Conservation (phyloP, 2,797 vertebrate species). For the Chrosomus eos region DNA sequence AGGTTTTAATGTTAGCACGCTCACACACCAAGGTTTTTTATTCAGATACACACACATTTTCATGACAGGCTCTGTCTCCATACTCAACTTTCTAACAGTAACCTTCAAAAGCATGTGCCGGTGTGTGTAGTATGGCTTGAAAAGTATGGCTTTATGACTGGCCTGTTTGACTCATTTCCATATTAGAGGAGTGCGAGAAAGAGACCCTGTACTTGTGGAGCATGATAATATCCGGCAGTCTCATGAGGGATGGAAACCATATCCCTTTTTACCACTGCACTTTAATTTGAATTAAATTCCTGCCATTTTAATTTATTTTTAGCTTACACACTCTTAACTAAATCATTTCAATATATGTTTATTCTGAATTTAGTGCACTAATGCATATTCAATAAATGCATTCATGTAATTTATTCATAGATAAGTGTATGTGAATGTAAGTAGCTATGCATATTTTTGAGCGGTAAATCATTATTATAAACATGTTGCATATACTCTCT, state of each 20-base stretch:
- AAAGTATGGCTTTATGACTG: slow-evolving; percentile 56
- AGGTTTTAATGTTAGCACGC: background rate
- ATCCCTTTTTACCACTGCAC: slow-evolving; percentile 24
- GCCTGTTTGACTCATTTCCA: slow-evolving; percentile 71
- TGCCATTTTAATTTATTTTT: slow-evolving; percentile 25
- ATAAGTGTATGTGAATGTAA: background rate
- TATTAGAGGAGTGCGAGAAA: slow-evolving; percentile 58
- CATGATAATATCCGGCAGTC: slow-evolving; percentile 37
- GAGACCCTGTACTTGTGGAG: slow-evolving; percentile 25
- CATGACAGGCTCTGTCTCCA: background rate
- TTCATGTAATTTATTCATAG: slow-evolving; percentile 22
- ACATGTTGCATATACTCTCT: background rate
- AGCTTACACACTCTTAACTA: background rate
- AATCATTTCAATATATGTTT: background rate
- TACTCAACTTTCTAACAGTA: slow-evolving; percentile 27
- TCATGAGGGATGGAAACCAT: slow-evolving; percentile 10
- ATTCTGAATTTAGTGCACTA: background rate
- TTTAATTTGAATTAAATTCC: slow-evolving; percentile 22
- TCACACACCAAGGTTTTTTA: background rate
- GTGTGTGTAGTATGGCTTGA: slow-evolving; percentile 41
- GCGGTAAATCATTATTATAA: background rate
- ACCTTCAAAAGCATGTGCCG: slow-evolving; percentile 46
- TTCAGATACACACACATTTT: slow-evolving; percentile 16
- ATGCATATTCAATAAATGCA: slow-evolving; percentile 19
- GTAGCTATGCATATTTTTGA: slow-evolving; percentile 7